Conservation (phyloP, 2,797 vertebrate species). For the Syncerus caffer region DNA sequence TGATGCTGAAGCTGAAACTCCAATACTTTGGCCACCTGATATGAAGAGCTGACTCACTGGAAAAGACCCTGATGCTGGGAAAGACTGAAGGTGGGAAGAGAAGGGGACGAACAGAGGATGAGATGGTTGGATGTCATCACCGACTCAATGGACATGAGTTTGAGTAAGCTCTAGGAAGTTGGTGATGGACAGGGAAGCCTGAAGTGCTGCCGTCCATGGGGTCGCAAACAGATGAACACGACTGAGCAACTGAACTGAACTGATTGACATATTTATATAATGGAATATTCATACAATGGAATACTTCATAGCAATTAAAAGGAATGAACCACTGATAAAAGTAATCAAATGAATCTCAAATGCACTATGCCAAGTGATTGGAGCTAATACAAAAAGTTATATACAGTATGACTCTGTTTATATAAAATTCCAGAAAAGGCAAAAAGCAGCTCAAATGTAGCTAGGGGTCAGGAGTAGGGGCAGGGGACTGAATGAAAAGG, state of each 20-base stretch:
- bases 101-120: not conserved
- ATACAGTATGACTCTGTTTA: not conserved
- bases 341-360: not conserved
- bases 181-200: not conserved
- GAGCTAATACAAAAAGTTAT: not conserved
- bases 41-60: not conserved
- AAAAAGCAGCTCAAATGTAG: not conserved
- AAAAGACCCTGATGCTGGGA: not conserved
- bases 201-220: not conserved
- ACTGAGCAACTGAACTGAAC: not conserved
- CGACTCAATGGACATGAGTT: not conserved
- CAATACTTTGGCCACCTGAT: not conserved
- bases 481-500: not conserved
- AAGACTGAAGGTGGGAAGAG: not conserved
- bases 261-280: not conserved
- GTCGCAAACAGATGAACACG: not conserved
- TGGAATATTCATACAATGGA: not conserved
- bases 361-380: not conserved
- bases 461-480: not conserved
- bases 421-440: slow-evolving; percentile 15
- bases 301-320: slow-evolving; percentile 24
- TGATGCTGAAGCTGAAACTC: not conserved
- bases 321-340: not conserved
- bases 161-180: not conserved
- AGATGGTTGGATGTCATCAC: not conserved